phyloP scores from a whole-genome alignment of 2,797 vertebrate genomes.

The Mallotus villosus region DNA sequence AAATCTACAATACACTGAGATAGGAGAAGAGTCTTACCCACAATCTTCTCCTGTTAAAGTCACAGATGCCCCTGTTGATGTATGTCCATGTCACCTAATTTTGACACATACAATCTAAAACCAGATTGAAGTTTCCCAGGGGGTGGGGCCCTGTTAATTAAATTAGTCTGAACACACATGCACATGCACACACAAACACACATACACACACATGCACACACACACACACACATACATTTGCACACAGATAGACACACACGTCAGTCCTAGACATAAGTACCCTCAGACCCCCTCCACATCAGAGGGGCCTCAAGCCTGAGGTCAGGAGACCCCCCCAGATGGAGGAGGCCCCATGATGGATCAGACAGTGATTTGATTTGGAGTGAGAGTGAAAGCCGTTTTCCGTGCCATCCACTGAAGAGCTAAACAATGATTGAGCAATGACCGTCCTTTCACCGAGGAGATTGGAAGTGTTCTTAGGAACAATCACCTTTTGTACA shows the following conservation, averaged over 20 bases:
- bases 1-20: no score
- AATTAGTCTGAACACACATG: conserved; percentile 58
- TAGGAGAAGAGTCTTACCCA: conserved; percentile 3
- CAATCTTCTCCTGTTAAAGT: conserved; percentile 38
- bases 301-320: background rate
- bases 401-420: conserved; percentile 66
- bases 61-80: conserved; percentile 47
- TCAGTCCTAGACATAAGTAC: conserved; percentile 55
- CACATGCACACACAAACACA: conserved; percentile 25
- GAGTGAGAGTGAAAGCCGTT: conserved; percentile 69
- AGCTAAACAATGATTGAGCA: conserved; percentile 69
- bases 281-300: background rate
- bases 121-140: conserved; percentile 76
- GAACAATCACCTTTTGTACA: conserved; percentile 70
- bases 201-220: conserved; percentile 21
- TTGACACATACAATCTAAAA: conserved; percentile 68
- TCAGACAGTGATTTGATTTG: conserved; percentile 81
- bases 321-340: conserved; percentile 49
- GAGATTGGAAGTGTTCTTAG: conserved; percentile 59
- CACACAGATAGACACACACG: conserved; percentile 32
- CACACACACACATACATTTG: conserved; percentile 29
- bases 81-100: conserved; percentile 58
- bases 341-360: conserved; percentile 73
- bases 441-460: conserved; percentile 68
- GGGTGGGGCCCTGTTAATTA: conserved; percentile 68